These are phyloP conservation scores for Trichonephila inaurata DNA, from an alignment of 1,140 invertebrate species.

Conservation along the genomic window DNA sequence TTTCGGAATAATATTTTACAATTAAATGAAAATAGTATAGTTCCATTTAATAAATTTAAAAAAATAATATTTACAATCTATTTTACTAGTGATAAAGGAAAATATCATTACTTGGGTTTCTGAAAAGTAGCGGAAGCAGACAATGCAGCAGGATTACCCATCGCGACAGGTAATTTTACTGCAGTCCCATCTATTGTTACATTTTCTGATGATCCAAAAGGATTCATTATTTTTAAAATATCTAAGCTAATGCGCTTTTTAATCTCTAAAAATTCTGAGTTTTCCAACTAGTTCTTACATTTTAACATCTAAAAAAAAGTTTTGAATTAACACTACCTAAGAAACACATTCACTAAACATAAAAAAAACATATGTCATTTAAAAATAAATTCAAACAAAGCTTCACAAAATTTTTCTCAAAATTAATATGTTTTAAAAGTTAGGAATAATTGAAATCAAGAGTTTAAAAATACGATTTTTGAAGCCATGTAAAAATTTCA, in stretches of 20 bases:
- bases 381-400: neutral
- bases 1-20: too few relatives aligned
- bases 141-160: neutral
- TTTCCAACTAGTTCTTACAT: neutral
- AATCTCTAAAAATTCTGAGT: neutral
- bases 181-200: slow-evolving; percentile 32
- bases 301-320: neutral
- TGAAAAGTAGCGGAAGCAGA: slow-evolving; percentile 27
- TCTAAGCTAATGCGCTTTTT: neutral
- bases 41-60: neutral
- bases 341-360: too few relatives aligned
- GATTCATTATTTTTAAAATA: slow-evolving; percentile 21
- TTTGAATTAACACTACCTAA: too few relatives aligned
- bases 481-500: neutral
- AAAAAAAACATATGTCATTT: neutral
- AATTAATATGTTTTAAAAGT: too few relatives aligned
- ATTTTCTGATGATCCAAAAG: slow-evolving; percentile 39
- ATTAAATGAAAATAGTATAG: neutral
- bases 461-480: neutral
- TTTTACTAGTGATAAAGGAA: neutral
- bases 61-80: neutral
- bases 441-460: neutral
- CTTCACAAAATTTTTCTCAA: too few relatives aligned
- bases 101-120: slow-evolving; percentile 24
- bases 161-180: slow-evolving; percentile 17